These are phyloP conservation scores for Rotaria magnacalcarata DNA, from an alignment of 2,888 invertebrate genomes.

Conservation along the genomic window DNA sequence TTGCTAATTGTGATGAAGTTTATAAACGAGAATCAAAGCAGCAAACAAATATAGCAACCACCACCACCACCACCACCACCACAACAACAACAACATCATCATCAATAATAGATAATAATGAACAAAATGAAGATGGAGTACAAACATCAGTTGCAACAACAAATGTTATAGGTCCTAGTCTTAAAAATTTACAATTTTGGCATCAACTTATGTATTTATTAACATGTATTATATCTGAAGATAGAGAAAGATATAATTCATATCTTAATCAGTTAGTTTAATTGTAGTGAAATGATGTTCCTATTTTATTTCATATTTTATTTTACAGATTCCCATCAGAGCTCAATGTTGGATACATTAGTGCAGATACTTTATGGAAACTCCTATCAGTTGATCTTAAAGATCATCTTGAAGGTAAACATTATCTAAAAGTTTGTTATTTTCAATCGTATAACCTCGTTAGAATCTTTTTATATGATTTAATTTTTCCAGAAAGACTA, in stretches of 20 bases:
- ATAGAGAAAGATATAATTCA: slow-evolving; percentile 91
- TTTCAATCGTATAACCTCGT: too few relatives aligned
- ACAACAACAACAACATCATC: neutral
- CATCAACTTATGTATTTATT: slow-evolving; percentile 92
- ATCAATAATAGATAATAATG: slow-evolving; percentile 63
- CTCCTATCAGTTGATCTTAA: slow-evolving; percentile 85
- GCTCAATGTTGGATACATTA: slow-evolving; percentile 92
- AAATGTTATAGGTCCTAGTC: slow-evolving; percentile 58
- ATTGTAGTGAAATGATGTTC: slow-evolving; percentile 41
- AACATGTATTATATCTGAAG: slow-evolving; percentile 96
- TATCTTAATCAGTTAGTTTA: slow-evolving; percentile 77
- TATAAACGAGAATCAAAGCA: slow-evolving; percentile 65
- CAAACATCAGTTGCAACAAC: slow-evolving; percentile 53
- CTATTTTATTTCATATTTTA: neutral
- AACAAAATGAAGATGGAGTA: slow-evolving; percentile 66
- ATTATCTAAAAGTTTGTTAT: too few relatives aligned
- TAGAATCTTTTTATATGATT: too few relatives aligned
- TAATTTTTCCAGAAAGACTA: too few relatives aligned
- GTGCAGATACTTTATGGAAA: slow-evolving; percentile 95
- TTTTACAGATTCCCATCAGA: slow-evolving; percentile 77
- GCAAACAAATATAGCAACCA: slow-evolving; percentile 53
- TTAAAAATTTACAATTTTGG: slow-evolving; percentile 80
- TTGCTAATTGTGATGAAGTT: slow-evolving; percentile 95
- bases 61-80: slow-evolving; percentile 5
- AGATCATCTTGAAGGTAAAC: slow-evolving; percentile 76